Conservation (phyloP, 2,888 invertebrate species). For the Cataglyphis rosenhaueri region DNA sequence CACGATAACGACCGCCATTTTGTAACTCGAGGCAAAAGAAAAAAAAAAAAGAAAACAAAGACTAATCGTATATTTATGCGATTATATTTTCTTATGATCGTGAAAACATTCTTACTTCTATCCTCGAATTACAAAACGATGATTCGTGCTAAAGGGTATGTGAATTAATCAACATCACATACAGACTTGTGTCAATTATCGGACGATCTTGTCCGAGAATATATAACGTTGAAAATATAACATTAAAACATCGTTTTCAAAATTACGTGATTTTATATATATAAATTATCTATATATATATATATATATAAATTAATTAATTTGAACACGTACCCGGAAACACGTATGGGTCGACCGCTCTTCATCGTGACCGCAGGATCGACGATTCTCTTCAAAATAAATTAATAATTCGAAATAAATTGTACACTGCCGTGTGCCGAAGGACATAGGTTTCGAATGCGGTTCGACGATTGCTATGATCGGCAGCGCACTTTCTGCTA, state of each 20-base stretch:
- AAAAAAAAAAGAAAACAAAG: not conserved
- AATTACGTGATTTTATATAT: slow-evolving; percentile 41
- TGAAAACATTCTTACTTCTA: not conserved
- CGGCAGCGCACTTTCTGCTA: slow-evolving; percentile 4
- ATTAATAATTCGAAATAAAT: slow-evolving; percentile 49
- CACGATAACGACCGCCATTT: slow-evolving; percentile 3
- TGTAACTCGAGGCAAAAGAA: not conserved
- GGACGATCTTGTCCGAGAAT: slow-evolving; percentile 51
- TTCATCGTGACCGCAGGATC: slow-evolving; percentile 73
- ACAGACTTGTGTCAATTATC: slow-evolving; percentile 71
- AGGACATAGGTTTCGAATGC: slow-evolving; percentile 70
- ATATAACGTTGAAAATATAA: slow-evolving; percentile 27
- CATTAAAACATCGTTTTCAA: slow-evolving; percentile 22
- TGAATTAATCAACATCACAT: slow-evolving; percentile 59
- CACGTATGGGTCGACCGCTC: slow-evolving; percentile 58
- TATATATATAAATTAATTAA: slow-evolving; percentile 26
- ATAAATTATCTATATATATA: not conserved
- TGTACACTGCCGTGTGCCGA: slow-evolving; percentile 73
- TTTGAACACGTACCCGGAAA: slow-evolving; percentile 11
- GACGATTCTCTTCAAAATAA: slow-evolving; percentile 58
- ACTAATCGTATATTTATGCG: not conserved
- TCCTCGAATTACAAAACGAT: not conserved
- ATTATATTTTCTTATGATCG: slow-evolving; percentile 6
- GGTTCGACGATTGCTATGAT: slow-evolving; percentile 51
- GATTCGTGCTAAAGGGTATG: slow-evolving; percentile 51